Percentiles rank a stretch among this genome's conserved stretches.
phyloP scores from a whole-genome alignment of 1,140 invertebrate genomes.

The Daktulosphaira vitifoliae region DNA sequence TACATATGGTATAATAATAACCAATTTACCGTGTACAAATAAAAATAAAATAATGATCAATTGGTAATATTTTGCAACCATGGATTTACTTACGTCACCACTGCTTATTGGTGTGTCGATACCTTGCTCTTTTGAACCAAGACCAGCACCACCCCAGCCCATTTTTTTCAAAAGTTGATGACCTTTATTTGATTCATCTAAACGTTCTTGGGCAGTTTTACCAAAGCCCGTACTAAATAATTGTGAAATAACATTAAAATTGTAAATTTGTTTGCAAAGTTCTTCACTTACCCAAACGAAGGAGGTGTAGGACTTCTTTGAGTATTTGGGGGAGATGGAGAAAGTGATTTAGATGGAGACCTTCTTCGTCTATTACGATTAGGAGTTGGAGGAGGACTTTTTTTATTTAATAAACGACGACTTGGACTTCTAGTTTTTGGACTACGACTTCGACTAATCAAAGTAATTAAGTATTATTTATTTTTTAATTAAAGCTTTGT shows the following conservation, averaged over 20 bases:
- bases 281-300: slow-evolving; percentile 58
- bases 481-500: neutral
- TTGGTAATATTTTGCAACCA: slow-evolving; percentile 9
- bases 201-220: slow-evolving; percentile 31
- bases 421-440: slow-evolving; percentile 37
- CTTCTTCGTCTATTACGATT: slow-evolving; percentile 40
- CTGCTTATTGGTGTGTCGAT: slow-evolving; percentile 89
- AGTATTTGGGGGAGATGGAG: slow-evolving; percentile 43
- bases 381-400: slow-evolving; percentile 32
- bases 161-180: slow-evolving; percentile 92
- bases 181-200: slow-evolving; percentile 86
- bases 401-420: slow-evolving; percentile 8
- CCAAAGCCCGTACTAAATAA: slow-evolving; percentile 11
- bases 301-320: slow-evolving; percentile 68
- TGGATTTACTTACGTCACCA: slow-evolving; percentile 58
- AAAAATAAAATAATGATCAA: slow-evolving; percentile 7
- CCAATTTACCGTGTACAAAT: slow-evolving; percentile 14
- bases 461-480: neutral
- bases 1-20: slow-evolving; percentile 2
- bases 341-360: slow-evolving; percentile 43
- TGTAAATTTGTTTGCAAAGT: neutral
- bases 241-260: neutral
- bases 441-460: slow-evolving; percentile 40
- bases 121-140: slow-evolving; percentile 86
- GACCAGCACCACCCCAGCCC: slow-evolving; percentile 85